phyloP scores from a whole-genome alignment of 2,113 vertebrate species.

The Corythaixoides concolor region DNA sequence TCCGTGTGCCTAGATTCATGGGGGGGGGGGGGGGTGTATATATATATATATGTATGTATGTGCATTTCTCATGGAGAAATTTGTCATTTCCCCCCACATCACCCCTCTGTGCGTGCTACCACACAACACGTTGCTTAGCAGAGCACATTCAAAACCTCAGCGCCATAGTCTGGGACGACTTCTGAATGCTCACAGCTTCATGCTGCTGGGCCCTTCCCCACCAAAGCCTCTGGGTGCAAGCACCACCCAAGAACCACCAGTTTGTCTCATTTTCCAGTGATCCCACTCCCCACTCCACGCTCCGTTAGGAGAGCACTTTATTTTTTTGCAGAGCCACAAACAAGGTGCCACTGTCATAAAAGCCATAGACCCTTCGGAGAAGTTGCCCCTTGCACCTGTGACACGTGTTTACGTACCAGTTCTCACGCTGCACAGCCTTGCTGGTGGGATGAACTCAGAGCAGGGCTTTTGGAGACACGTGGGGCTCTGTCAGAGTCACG shows the following conservation, averaged over 20 bases:
- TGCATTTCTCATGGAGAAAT: neutral
- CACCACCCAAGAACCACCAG: neutral
- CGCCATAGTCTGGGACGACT: neutral
- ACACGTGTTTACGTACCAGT: neutral
- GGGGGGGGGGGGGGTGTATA: no score
- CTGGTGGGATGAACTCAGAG: neutral
- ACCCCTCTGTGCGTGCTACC: accelerated
- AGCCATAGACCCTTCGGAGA: neutral
- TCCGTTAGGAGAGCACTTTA: neutral
- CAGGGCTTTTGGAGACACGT: neutral
- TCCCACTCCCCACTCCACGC: neutral
- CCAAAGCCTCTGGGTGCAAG: neutral
- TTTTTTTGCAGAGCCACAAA: neutral
- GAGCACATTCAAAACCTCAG: neutral
- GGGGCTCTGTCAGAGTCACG: neutral
- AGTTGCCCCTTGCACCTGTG: neutral
- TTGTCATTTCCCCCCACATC: neutral
- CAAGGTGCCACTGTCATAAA: neutral
- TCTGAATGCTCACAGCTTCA: neutral
- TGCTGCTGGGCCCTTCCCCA: neutral
- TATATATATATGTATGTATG: neutral
- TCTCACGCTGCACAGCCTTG: neutral
- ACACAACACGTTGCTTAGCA: accelerated
- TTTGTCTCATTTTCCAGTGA: neutral
- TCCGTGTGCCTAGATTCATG: neutral